Conservation (phyloP, 1,140 invertebrate species). For the Danaus melanippus region DNA sequence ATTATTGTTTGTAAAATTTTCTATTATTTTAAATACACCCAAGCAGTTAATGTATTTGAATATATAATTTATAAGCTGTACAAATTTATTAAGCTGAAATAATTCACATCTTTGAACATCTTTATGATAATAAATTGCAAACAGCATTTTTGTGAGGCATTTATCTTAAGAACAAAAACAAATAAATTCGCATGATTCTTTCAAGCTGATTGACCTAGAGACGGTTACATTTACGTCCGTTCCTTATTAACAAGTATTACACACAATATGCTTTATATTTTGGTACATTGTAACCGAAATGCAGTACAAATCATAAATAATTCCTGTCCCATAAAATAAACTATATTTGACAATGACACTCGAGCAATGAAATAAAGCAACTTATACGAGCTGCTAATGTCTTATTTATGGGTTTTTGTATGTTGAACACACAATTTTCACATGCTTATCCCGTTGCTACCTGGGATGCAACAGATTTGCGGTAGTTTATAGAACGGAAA, state of each 20-base stretch:
- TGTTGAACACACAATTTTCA: conserved; percentile 61
- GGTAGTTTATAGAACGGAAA: conserved; percentile 32
- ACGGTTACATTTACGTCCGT: no score
- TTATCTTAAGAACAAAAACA: no score
- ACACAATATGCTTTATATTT: conserved; percentile 2
- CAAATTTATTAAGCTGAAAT: no score
- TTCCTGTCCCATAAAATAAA: conserved; percentile 30
- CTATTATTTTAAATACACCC: no score
- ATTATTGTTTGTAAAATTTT: no score
- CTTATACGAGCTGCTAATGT: conserved; percentile 63
- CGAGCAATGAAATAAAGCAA: conserved; percentile 42
- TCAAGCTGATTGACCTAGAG: no score
- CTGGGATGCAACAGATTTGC: conserved; percentile 42
- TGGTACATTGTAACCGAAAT: background rate
- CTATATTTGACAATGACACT: conserved; percentile 35
- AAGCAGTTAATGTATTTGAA: no score
- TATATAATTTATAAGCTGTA: no score
- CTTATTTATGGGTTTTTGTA: conserved; percentile 62
- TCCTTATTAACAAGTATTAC: background rate
- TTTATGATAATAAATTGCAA: no score
- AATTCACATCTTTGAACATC: no score
- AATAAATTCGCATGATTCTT: no score
- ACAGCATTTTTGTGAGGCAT: no score
- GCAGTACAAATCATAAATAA: conserved; percentile 27
- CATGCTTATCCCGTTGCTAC: conserved; percentile 52